phyloP scores from a whole-genome alignment of 2,888 invertebrate species.

The Perizoma affinitatum region DNA sequence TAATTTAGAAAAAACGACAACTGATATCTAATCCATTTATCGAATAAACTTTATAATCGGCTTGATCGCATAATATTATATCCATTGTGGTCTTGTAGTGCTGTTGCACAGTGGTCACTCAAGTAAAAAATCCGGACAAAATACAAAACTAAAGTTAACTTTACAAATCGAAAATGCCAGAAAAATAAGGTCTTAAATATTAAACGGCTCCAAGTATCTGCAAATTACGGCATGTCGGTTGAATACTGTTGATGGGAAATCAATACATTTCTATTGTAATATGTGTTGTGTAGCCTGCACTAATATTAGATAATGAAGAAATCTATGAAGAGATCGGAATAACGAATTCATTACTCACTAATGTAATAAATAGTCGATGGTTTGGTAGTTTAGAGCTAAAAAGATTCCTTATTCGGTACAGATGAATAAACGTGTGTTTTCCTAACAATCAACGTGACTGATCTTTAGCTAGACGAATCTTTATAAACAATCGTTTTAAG shows the following conservation, averaged over 20 bases:
- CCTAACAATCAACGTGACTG: constrained; percentile 33
- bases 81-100: constrained; percentile 80
- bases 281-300: constrained; percentile 80
- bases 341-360: constrained; percentile 77
- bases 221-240: constrained; percentile 80
- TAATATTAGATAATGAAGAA: constrained; percentile 76
- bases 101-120: constrained; percentile 76
- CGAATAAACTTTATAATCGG: constrained; percentile 57
- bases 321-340: constrained; percentile 80
- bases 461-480: constrained; percentile 34
- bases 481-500: constrained; percentile 66
- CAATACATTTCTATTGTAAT: constrained; percentile 82
- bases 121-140: constrained; percentile 78
- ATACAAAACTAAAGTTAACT: constrained; percentile 47
- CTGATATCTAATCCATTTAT: constrained; percentile 69
- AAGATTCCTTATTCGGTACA: constrained; percentile 39
- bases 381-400: constrained; percentile 67
- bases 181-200: constrained; percentile 64
- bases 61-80: constrained; percentile 64
- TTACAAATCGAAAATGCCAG: constrained; percentile 56
- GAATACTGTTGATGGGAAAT: constrained; percentile 78
- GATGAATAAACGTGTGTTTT: constrained; percentile 35
- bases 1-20: constrained; percentile 82
- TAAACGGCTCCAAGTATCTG: constrained; percentile 80
- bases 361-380: constrained; percentile 66